Conservation (phyloP, 2,113 vertebrate genomes). For the Tenebrosternarchus preto region DNA sequence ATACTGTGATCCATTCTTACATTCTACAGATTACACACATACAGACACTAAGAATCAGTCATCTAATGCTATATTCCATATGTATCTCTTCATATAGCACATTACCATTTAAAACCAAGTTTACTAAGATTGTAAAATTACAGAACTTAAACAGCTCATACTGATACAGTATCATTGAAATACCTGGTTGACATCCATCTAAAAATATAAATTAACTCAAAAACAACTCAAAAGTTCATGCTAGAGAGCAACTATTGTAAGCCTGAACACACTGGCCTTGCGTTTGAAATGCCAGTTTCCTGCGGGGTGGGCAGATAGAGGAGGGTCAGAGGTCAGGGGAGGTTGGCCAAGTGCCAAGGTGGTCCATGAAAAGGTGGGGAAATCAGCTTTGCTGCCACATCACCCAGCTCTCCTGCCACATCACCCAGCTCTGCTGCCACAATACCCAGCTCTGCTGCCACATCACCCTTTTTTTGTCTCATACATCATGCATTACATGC, state of each 20-base stretch:
- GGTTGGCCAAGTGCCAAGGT: no score
- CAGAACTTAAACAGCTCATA: no score
- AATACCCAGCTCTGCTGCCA: no score
- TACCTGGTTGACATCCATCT: neutral
- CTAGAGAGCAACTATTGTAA: no score
- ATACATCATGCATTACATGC: no score
- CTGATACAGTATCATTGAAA: no score
- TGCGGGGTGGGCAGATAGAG: neutral
- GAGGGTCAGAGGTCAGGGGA: conserved; percentile 5
- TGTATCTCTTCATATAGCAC: no score
- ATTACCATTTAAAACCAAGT: neutral
- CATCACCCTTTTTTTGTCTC: no score
- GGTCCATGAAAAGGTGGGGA: no score
- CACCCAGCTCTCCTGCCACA: neutral
- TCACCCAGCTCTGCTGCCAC: no score
- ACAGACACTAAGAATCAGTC: neutral
- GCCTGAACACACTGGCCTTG: no score
- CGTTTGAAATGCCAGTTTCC: no score
- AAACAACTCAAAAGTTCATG: neutral
- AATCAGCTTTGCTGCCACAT: neutral
- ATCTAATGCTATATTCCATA: neutral
- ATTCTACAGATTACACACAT: neutral
- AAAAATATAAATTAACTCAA: neutral
- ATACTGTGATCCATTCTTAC: neutral
- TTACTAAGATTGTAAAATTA: neutral